A percentile compares a stretch with the other conserved stretches of the same genome.
Conservation (phyloP, 2,113 vertebrate species). For the Falcunculus frontatus region DNA sequence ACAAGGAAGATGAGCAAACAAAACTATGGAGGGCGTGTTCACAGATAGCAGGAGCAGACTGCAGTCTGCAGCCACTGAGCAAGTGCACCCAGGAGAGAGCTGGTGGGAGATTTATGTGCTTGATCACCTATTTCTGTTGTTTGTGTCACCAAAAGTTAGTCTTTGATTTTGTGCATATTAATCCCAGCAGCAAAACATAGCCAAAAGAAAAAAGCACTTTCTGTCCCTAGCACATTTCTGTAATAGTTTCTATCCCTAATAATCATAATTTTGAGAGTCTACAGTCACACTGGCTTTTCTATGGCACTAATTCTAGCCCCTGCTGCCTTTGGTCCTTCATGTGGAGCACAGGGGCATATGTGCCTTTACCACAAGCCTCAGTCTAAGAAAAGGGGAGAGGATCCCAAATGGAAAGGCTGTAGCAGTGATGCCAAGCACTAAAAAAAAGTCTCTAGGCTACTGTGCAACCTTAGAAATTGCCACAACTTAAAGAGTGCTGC, state of each 20-base stretch:
- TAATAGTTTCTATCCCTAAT: not conserved
- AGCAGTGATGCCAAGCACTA: not conserved
- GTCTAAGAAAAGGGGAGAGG: not conserved
- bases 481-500: not conserved
- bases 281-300: not conserved
- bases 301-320: not conserved
- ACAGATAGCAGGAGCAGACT: not conserved
- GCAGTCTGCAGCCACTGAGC: not conserved
- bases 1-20: not conserved
- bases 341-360: not conserved
- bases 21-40: not conserved
- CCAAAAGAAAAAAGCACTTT: not conserved
- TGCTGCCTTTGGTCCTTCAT: not conserved
- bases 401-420: not conserved
- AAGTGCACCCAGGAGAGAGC: not conserved
- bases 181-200: not conserved
- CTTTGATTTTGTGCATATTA: not conserved
- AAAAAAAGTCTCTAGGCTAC: not conserved
- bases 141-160: not conserved
- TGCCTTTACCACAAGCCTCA: not conserved
- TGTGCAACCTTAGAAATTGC: not conserved
- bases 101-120: too few relatives aligned
- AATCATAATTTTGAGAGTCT: not conserved
- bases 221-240: not conserved
- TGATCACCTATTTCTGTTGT: not conserved